Conservation (phyloP, 2,888 invertebrate species). For the Drepanosiphum platanoidis region DNA sequence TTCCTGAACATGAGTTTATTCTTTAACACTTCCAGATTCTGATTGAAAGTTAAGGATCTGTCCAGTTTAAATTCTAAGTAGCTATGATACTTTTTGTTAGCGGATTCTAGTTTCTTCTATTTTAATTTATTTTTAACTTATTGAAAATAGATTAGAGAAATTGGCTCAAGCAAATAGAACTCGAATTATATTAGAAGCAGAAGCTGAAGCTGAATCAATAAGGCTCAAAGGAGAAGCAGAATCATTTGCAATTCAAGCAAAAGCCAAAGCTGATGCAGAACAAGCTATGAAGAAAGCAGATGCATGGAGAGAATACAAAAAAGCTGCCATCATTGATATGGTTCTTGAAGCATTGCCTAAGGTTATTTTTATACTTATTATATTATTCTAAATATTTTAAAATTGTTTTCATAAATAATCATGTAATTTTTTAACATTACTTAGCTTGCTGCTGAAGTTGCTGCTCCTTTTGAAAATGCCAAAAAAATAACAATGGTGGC, state of each 20-base stretch:
- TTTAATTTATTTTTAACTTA: neutral
- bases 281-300: constrained; percentile 98
- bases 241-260: constrained; percentile 92
- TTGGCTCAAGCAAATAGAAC: constrained; percentile 92
- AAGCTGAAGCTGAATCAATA: constrained; percentile 92
- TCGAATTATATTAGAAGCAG: constrained; percentile 91
- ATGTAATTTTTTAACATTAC: constrained; percentile 34
- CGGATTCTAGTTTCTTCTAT: neutral
- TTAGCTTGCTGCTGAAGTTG: constrained; percentile 95
- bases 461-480: constrained; percentile 92
- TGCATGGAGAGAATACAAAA: constrained; percentile 96
- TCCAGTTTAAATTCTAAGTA: neutral
- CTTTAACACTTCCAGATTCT: too few relatives aligned
- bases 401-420: constrained; percentile 17
- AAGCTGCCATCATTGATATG: constrained; percentile 96
- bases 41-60: too few relatives aligned
- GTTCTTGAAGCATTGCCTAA: constrained; percentile 93
- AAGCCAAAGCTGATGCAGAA: constrained; percentile 95
- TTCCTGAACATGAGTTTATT: too few relatives aligned
- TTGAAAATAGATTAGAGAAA: constrained; percentile 83
- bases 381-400: neutral
- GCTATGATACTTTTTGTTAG: neutral
- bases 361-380: constrained; percentile 70
- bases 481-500: constrained; percentile 98
- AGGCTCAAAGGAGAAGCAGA: constrained; percentile 87